Base-by-base conservation (phyloP, 2,113 vertebrate species). In the Mormyrus lacerda region DNA sequence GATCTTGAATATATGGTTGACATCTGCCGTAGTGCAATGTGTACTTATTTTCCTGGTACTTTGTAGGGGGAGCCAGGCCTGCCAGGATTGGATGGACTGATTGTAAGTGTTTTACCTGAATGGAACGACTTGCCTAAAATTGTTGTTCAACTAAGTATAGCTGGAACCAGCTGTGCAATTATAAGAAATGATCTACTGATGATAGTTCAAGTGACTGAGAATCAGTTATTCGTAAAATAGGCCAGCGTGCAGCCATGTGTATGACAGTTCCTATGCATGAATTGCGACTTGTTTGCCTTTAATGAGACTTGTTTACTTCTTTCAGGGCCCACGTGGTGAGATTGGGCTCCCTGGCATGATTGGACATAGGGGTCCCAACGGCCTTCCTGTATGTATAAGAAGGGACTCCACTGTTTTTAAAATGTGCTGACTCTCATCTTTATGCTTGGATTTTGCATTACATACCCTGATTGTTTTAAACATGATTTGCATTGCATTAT, bases 271-370 rank as follows among this genome's bases (percentile, higher is more conserved):
- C 5, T 24, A 85, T 24, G 48, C 10, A 48, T 85, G 44, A 24
- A 85, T 19, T 51, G 35, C 61, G 55, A 61, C 2, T 61, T 39
- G 7, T 58, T 31, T 24, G 31, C 53, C 17, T 10, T 44, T 65
- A 39, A 13, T 4, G 3, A 39, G 19, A 44, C 17, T 5, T 89
- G 92, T 17, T 6, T 79, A 92, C 11, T 88, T 53, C 91, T 91
- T 93, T 2, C 84, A 99, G 98, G 97, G 98, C 19, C 90, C 93
- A 42, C 91, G 55, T 89, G 98, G 98, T 92, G 93, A 93, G 9
- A 91, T 89, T 45, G 98, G 98, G 90, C 90, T 91, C 21, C 27
- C 91, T 0, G 97, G 98, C 82, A 91, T 73, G 1, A 0, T 89
- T 24, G 98, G 98, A 87, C 89, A 93, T 10, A 84, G 58, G 48